Conservation (phyloP, 2,888 invertebrate species). For the Dasysyrphus tricinctus region DNA sequence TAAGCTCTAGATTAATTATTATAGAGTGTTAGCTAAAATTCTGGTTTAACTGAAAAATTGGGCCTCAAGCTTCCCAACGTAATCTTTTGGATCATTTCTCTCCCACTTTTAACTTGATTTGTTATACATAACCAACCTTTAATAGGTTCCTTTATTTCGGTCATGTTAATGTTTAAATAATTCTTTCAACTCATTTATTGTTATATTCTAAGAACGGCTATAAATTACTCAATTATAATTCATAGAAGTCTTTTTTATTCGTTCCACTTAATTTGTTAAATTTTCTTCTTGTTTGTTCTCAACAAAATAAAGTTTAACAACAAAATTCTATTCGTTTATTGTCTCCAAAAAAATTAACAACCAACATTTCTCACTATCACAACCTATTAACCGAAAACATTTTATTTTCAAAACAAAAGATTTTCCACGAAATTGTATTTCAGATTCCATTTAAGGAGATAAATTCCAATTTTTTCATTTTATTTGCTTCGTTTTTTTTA, state of each 20-base stretch:
- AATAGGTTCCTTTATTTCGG: too few relatives aligned
- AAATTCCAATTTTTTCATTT: slow-evolving; percentile 37
- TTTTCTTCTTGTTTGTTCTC: not conserved
- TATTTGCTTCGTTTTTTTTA: slow-evolving; percentile 58
- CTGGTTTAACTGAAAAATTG: too few relatives aligned
- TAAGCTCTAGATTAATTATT: too few relatives aligned
- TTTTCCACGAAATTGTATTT: slow-evolving; percentile 23
- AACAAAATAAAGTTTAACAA: not conserved
- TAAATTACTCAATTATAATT: not conserved
- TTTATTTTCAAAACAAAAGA: not conserved
- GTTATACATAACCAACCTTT: too few relatives aligned
- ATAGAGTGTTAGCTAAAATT: too few relatives aligned
- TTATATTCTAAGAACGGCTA: not conserved
- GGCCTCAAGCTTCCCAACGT: too few relatives aligned
- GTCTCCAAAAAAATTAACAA: not conserved
- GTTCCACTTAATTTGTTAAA: slow-evolving; percentile 27
- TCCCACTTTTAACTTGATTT: too few relatives aligned
- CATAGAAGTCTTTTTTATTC: not conserved
- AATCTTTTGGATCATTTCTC: too few relatives aligned
- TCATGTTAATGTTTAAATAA: not conserved
- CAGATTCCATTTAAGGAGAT: slow-evolving; percentile 14
- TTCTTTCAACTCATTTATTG: not conserved
- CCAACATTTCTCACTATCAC: slow-evolving; percentile 2
- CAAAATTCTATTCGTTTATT: not conserved
- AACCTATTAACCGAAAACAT: slow-evolving; percentile 6